phyloP scores from a whole-genome alignment of 2,888 invertebrate genomes.

The Antheraea assamensis region DNA sequence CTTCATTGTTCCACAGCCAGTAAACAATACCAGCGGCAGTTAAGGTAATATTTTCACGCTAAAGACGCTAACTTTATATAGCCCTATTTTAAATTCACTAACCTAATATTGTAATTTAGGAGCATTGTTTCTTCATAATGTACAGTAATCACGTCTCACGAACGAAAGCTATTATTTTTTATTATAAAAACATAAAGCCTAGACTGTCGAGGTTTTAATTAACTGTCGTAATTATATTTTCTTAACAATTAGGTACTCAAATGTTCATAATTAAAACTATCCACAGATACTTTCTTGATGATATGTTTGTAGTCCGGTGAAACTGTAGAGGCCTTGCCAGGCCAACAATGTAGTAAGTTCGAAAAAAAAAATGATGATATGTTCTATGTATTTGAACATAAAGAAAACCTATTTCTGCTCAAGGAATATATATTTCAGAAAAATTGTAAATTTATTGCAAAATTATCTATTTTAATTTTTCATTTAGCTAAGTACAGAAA shows the following conservation, averaged over 20 bases:
- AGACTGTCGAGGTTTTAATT: background rate
- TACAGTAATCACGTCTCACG: background rate
- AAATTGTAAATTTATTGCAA: too few relatives aligned
- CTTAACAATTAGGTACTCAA: background rate
- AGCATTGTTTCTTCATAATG: conserved; percentile 8
- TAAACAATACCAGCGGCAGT: conserved; percentile 40
- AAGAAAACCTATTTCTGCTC: too few relatives aligned
- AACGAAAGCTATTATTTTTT: conserved; percentile 9
- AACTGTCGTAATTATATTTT: background rate
- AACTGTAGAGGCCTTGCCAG: too few relatives aligned
- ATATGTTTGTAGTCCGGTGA: too few relatives aligned
- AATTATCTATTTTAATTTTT: too few relatives aligned
- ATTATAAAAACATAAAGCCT: background rate
- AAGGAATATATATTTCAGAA: too few relatives aligned
- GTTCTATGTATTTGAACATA: too few relatives aligned
- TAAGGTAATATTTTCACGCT: conserved; percentile 30
- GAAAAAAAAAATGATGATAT: too few relatives aligned
- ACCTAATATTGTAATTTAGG: conserved; percentile 9
- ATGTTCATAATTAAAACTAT: background rate
- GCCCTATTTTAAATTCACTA: conserved; percentile 6
- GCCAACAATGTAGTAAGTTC: too few relatives aligned
- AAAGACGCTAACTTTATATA: conserved; percentile 22
- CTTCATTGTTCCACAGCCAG: conserved; percentile 38
- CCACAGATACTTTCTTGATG: background rate
- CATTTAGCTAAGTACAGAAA: too few relatives aligned